phyloP scores from a whole-genome alignment of 1,140 invertebrate species.

The Dinothrombium tinctorium region DNA sequence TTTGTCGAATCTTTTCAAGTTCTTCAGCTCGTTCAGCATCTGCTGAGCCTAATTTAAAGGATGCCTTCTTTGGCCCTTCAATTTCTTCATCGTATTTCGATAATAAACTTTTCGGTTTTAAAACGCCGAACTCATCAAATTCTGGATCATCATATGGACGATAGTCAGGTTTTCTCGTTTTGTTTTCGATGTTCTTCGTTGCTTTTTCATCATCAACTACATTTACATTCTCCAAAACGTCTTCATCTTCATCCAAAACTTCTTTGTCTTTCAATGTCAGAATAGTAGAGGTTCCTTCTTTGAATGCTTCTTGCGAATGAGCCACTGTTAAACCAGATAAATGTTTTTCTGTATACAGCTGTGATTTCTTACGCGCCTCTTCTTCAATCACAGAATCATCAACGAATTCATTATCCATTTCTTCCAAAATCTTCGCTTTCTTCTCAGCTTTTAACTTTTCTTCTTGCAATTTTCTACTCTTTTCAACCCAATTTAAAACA shows the following conservation, averaged over 20 bases:
- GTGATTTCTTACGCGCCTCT: too few relatives aligned
- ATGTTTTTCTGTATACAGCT: too few relatives aligned
- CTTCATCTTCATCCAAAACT: constrained; percentile 60
- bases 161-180: constrained; percentile 51
- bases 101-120: constrained; percentile 37
- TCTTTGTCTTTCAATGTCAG: constrained; percentile 81
- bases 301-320: constrained; percentile 50
- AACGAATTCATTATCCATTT: too few relatives aligned
- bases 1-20: constrained; percentile 20
- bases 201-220: constrained; percentile 77
- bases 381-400: too few relatives aligned
- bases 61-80: constrained; percentile 44
- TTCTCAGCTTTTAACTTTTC: too few relatives aligned
- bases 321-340: constrained; percentile 60
- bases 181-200: constrained; percentile 61
- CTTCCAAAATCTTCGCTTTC: too few relatives aligned
- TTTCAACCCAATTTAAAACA: too few relatives aligned
- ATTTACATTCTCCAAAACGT: constrained; percentile 87
- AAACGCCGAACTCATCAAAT: constrained; percentile 50
- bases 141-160: constrained; percentile 68
- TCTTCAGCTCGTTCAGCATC: constrained; percentile 20
- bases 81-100: constrained; percentile 93
- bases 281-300: constrained; percentile 59
- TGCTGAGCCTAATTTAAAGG: constrained; percentile 45
- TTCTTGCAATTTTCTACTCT: too few relatives aligned